phyloP scores from a whole-genome alignment of 1,140 invertebrate species.

The Drosophila ohnishii region DNA sequence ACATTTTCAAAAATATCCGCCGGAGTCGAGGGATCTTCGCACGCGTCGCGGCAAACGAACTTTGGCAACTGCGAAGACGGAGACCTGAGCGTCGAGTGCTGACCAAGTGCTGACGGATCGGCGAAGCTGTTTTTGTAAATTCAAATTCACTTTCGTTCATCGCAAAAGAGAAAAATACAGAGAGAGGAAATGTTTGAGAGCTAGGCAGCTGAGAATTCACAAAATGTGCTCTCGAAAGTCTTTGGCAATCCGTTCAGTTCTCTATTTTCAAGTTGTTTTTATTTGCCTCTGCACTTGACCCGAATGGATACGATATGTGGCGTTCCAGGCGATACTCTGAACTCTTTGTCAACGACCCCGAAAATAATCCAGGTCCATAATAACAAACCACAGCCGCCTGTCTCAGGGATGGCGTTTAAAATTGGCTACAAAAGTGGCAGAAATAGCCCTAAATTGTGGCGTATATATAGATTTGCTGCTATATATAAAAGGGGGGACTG shows the following conservation, averaged over 20 bases:
- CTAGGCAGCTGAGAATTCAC: constrained; percentile 2
- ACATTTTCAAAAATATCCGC: constrained; percentile 31
- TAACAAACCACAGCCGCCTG: constrained; percentile 3
- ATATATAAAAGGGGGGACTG: constrained; percentile 20
- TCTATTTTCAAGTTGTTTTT: constrained; percentile 14
- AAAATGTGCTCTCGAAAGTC: constrained; percentile 2
- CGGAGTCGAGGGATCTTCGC: constrained; percentile 30
- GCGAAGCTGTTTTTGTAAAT: constrained; percentile 27
- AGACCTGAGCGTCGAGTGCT: constrained; percentile 13
- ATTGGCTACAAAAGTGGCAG: constrained; percentile 34
- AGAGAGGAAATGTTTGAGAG: constrained; percentile 23
- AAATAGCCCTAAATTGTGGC: constrained; percentile 39
- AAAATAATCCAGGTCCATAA: constrained; percentile 24
- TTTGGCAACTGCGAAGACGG: constrained; percentile 56
- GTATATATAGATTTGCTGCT: constrained; percentile 34
- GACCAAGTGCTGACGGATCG: constrained; percentile 61
- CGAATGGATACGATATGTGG: constrained; percentile 35
- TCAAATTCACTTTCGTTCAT: constrained; percentile 58
- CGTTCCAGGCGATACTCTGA: constrained; percentile 39
- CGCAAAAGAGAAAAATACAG: not conserved
- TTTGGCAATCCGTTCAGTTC: constrained; percentile 23
- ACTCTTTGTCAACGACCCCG: constrained; percentile 53
- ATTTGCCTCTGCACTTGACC: constrained; percentile 62
- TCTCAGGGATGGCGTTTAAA: constrained; percentile 44
- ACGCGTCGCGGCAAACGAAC: constrained; percentile 64